Conservation (phyloP, 2,113 vertebrate species). For the Hydrochoerus hydrochaeris region DNA sequence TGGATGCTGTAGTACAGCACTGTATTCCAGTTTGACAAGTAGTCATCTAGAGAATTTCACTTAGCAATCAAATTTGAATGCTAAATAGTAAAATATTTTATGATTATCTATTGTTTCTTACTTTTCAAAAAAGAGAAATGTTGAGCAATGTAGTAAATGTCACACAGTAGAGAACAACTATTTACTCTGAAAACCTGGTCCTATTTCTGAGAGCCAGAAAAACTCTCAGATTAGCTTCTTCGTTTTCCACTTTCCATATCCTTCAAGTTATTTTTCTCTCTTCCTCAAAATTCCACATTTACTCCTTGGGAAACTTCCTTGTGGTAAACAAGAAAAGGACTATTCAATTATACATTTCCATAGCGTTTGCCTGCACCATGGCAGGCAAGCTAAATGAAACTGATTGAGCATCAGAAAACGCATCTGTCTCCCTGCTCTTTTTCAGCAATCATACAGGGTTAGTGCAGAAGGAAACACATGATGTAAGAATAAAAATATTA, state of each 20-base stretch:
- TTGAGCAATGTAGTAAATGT: background rate
- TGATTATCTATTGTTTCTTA: background rate
- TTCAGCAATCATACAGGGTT: background rate
- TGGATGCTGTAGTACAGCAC: background rate
- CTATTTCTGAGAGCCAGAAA: background rate
- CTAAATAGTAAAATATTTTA: conserved; percentile 8
- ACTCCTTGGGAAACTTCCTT: background rate
- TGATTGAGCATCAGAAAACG: background rate
- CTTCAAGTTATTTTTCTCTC: background rate
- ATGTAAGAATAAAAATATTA: background rate
- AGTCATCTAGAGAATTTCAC: background rate
- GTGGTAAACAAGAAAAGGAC: background rate
- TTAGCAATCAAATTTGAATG: background rate
- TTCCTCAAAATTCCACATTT: background rate
- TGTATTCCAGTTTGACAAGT: background rate
- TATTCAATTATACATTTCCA: background rate
- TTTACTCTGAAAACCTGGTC: background rate
- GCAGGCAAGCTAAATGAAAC: background rate
- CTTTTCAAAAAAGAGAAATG: background rate
- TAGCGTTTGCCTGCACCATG: background rate
- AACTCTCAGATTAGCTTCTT: background rate
- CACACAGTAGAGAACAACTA: background rate
- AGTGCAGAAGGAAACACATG: rapidly evolving
- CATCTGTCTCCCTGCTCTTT: background rate
- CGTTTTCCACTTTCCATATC: background rate